Evolutionary conservation across 2,888 invertebrate species (phyloP), one percentile per base, ranked within the genome.

Genomic region (Lymantria monacha): DNA sequence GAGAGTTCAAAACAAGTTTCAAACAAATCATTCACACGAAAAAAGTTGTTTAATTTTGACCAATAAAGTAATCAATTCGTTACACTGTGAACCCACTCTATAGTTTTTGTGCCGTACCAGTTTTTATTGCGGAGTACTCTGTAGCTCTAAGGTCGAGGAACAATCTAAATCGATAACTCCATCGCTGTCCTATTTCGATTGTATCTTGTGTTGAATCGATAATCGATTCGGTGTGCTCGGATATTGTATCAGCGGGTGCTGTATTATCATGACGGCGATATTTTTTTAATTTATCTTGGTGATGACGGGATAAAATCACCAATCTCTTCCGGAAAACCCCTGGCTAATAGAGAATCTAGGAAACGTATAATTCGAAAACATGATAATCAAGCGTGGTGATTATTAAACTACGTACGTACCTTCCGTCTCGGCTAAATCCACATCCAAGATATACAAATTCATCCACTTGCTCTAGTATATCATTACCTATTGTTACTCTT

Each of bases 161-260:
- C 61, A 66, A 72, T 67, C 70, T 64, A 36, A 61, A 53, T 71
- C 76, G 78, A 83, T 83, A 82, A 79, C 83, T 74, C 79, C 82
- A 84, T 77, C 80, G 69, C 68, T 74, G 83, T 81, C 81, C 82
- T 69, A 78, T 74, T 79, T 82, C 73, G 79, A 80, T 53, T 49
- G 43, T 46, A 44, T 49, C 49, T 49, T 37, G 42, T 73, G 72
- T 70, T 73, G 41, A 61, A 67, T 74, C 74, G 72, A 70, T 67
- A 83, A 86, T 85, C 85, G 81, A 82, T 81, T 82, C 69, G 76
- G 75, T 74, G 73, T 68, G 74, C 77, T 64, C 52, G 48, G 42
- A 43, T 51, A 22, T 64, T 63, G 69, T 62, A 69, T 55, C 57
- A 63, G 42, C 41, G 48, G 50, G 57, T 52, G 51, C 49, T 14